Percentiles rank a stretch among this genome's conserved stretches.
Conservation (phyloP, 2,797 vertebrate genomes). For the Phoxinus dragarum region DNA sequence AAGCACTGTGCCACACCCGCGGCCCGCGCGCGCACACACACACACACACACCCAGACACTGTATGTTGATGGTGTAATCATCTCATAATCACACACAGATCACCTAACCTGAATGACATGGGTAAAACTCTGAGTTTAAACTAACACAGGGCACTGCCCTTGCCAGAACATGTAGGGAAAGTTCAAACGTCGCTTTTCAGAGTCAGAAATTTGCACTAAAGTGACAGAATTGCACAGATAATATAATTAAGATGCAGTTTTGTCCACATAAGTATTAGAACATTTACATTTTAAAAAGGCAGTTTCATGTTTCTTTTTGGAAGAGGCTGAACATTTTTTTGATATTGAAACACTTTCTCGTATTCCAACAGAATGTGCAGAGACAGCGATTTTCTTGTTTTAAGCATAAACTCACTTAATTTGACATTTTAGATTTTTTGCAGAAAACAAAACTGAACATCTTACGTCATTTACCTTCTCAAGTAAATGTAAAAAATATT, state of each 20-base stretch:
- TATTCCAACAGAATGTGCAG: not conserved
- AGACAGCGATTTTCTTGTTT: not conserved
- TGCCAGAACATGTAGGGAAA: constrained; percentile 20
- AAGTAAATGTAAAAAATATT: not conserved
- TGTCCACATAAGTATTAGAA: not conserved
- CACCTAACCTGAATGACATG: constrained; percentile 23
- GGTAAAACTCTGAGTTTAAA: constrained; percentile 14
- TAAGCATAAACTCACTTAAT: not conserved
- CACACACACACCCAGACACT: not conserved
- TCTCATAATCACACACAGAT: constrained; percentile 24
- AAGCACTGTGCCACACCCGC: constrained; percentile 49
- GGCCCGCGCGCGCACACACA: not conserved
- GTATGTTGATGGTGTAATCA: constrained; percentile 33
- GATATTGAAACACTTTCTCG: not conserved
- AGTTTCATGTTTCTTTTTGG: not conserved
- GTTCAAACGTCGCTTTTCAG: not conserved
- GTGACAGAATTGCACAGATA: not conserved
- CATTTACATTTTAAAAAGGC: not conserved
- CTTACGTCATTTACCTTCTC: not conserved
- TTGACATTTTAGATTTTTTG: not conserved
- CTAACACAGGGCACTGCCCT: not conserved
- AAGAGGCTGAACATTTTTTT: not conserved
- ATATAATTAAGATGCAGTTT: not conserved
- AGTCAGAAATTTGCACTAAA: not conserved
- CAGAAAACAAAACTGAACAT: not conserved